Conservation (phyloP, 1,140 invertebrate species). For the Prorops nasuta region DNA sequence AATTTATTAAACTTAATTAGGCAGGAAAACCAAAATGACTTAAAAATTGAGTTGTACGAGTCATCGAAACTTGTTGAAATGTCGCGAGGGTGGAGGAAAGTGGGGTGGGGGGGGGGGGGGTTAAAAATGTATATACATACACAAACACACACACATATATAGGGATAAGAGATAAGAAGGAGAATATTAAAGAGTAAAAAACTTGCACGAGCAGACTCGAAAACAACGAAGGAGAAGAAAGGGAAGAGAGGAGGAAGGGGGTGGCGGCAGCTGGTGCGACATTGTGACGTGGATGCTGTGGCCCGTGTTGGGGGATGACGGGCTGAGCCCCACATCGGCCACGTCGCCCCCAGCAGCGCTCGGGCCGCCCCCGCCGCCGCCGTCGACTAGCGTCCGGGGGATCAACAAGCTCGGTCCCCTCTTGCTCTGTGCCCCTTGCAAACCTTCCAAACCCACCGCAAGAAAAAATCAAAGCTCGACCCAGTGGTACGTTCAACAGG, state of each 20-base stretch:
- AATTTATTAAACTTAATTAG: no score
- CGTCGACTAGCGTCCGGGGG: constrained; percentile 29
- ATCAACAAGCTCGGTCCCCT: constrained; percentile 48
- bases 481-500: constrained; percentile 56
- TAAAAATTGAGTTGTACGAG: no score
- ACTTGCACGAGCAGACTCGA: constrained; percentile 19
- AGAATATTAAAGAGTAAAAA: background rate
- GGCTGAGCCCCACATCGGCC: constrained; percentile 47
- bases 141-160: no score
- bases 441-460: constrained; percentile 30
- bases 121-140: no score
- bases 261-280: constrained; percentile 13
- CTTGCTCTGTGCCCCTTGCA: constrained; percentile 50
- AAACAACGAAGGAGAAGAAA: constrained; percentile 7
- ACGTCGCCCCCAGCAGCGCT: constrained; percentile 33
- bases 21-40: no score
- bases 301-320: constrained; percentile 53
- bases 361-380: background rate
- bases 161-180: background rate
- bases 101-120: background rate
- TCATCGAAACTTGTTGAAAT: no score
- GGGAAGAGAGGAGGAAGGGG: background rate
- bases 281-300: constrained; percentile 52
- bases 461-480: constrained; percentile 47
- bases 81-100: background rate